A percentile compares a stretch with the other conserved stretches of the same genome.
phyloP scores from a whole-genome alignment of 2,113 vertebrate genomes.

The Muntiacus reevesi region DNA sequence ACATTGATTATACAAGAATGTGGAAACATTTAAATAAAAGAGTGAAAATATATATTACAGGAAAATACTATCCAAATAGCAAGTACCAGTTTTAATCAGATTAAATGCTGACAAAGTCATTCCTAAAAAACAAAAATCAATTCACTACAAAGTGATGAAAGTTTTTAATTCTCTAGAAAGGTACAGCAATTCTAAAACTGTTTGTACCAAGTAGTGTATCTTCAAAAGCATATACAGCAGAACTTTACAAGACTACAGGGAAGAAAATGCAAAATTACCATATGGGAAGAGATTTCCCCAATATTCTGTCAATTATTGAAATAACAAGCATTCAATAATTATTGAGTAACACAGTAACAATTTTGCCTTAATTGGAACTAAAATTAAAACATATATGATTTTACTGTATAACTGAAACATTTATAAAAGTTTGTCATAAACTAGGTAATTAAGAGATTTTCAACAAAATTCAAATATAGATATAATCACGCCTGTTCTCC shows the following conservation, averaged over 20 bases:
- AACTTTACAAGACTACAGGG: not conserved
- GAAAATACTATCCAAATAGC: not conserved
- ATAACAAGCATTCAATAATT: not conserved
- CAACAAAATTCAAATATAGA: not conserved
- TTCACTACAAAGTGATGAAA: not conserved
- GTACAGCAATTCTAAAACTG: not conserved
- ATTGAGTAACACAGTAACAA: not conserved
- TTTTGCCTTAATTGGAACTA: not conserved
- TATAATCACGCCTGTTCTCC: not conserved
- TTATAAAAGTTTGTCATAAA: not conserved
- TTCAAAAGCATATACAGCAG: not conserved
- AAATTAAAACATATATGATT: not conserved
- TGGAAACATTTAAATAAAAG: not conserved
- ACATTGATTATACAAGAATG: not conserved
- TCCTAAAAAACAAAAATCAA: not conserved
- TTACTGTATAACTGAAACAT: not conserved
- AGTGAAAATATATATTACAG: not conserved
- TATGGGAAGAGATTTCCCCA: not conserved
- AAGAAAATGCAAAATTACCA: not conserved
- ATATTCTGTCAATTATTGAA: not conserved
- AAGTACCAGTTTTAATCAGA: not conserved
- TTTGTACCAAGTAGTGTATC: not conserved
- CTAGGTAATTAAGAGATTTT: not conserved
- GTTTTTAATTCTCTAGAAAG: not conserved
- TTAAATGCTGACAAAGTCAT: not conserved